Percentiles rank a stretch among this genome's conserved stretches.
Evolutionary conservation across 1,140 invertebrate species (phyloP).

Genomic region (Drosophila willistoni): DNA sequence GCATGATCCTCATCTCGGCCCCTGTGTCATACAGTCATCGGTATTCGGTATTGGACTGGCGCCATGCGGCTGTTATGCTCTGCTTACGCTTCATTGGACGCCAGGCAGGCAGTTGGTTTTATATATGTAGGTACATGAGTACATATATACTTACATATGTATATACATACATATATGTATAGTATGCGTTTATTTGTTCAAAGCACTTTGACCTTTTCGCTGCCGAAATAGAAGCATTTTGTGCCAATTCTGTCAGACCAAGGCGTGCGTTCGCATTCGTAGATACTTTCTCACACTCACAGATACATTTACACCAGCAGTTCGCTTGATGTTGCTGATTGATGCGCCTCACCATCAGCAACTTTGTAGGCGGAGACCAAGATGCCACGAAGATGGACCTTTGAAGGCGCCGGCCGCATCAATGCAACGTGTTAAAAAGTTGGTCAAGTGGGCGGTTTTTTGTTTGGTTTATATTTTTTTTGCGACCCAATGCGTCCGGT

Average conservation of each 20-base stretch:
- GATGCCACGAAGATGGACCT: slow-evolving; percentile 37
- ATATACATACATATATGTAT: background rate
- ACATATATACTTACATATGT: slow-evolving; percentile 12
- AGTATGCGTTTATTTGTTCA: slow-evolving; percentile 14
- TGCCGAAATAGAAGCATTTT: slow-evolving; percentile 65
- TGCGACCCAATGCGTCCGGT: slow-evolving; percentile 38
- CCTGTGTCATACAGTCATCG: slow-evolving; percentile 21
- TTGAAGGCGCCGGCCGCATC: slow-evolving; percentile 66
- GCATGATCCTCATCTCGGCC: slow-evolving; percentile 17
- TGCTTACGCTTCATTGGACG: slow-evolving; percentile 42
- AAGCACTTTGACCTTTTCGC: slow-evolving; percentile 72
- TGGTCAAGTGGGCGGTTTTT: slow-evolving; percentile 71
- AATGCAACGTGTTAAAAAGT: slow-evolving; percentile 52
- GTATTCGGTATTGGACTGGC: slow-evolving; percentile 65
- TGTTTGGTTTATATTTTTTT: slow-evolving; percentile 43
- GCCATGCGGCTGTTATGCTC: slow-evolving; percentile 43
- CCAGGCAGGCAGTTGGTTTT: slow-evolving; percentile 35
- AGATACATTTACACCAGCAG: slow-evolving; percentile 14
- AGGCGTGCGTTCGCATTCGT: slow-evolving; percentile 35
- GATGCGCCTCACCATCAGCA: slow-evolving; percentile 67
- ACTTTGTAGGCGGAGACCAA: slow-evolving; percentile 44
- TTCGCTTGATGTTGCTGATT: slow-evolving; percentile 52
- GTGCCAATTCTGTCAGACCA: slow-evolving; percentile 74
- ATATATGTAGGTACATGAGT: slow-evolving; percentile 7
- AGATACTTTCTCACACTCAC: slow-evolving; percentile 37